Evolutionary conservation across 2,113 vertebrate species (phyloP).

Genomic region (Pantherophis guttatus): DNA sequence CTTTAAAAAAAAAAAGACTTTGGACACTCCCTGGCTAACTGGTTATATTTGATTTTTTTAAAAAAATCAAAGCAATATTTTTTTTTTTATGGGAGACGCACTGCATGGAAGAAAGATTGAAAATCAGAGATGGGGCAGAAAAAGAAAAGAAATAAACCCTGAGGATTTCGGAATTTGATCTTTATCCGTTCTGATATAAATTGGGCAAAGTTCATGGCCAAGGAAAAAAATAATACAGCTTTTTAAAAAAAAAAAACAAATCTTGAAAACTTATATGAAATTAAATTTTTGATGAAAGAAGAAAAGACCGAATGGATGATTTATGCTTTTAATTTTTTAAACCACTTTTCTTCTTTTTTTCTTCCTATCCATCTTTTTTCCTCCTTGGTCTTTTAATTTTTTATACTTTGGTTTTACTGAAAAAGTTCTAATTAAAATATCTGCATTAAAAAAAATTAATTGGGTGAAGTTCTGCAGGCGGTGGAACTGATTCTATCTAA

Average conservation of each 20-base stretch:
- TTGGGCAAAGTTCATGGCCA: not conserved
- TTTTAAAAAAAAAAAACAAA: not conserved
- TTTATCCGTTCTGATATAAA: not conserved
- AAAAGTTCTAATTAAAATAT: not conserved
- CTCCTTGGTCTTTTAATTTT: not conserved
- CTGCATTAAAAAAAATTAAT: not conserved
- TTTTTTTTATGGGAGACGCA: not conserved
- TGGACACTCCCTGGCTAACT: conserved; percentile 16
- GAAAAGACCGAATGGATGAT: not conserved
- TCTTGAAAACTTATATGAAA: not conserved
- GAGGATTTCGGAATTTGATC: not conserved
- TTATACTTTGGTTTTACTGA: not conserved
- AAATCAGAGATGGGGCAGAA: not conserved
- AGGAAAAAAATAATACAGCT: not conserved
- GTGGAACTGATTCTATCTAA: not conserved
- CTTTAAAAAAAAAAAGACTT: not conserved
- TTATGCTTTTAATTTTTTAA: not conserved
- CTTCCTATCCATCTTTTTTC: not conserved
- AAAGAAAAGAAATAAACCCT: not conserved
- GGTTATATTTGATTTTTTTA: not conserved
- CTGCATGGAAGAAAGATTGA: not conserved
- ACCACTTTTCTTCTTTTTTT: not conserved
- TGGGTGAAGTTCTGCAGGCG: not conserved
- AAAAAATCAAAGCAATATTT: not conserved
- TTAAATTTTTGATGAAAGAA: not conserved